These are phyloP conservation scores for Bombylius major DNA, from an alignment of 2,888 invertebrate species.

Conservation along the genomic window DNA sequence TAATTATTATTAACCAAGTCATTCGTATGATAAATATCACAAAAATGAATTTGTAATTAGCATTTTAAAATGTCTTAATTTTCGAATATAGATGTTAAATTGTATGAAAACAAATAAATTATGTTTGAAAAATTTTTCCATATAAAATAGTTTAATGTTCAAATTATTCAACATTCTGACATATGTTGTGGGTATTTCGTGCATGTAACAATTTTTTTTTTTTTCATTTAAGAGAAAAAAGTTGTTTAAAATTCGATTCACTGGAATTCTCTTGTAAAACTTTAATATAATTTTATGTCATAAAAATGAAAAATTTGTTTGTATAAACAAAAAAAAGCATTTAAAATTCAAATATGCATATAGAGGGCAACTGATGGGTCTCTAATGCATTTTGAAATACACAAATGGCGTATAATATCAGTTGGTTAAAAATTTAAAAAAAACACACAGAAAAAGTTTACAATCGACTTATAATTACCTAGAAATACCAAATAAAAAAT, in stretches of 20 bases:
- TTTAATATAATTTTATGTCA: too few relatives aligned
- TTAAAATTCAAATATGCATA: too few relatives aligned
- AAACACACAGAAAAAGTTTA: background rate
- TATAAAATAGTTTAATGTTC: slow-evolving; percentile 4
- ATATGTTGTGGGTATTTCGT: background rate
- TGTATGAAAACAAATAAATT: background rate
- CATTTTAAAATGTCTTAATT: slow-evolving; percentile 6
- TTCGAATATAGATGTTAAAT: background rate
- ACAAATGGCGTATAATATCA: too few relatives aligned
- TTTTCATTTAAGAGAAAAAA: too few relatives aligned
- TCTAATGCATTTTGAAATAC: too few relatives aligned
- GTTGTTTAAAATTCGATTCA: too few relatives aligned
- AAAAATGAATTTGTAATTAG: slow-evolving; percentile 3
- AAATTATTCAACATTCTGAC: slow-evolving; percentile 7
- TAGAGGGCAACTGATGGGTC: too few relatives aligned
- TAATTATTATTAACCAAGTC: background rate
- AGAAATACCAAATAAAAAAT: slow-evolving; percentile 4
- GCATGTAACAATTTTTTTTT: too few relatives aligned
- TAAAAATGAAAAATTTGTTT: too few relatives aligned
- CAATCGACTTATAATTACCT: slow-evolving; percentile 7
- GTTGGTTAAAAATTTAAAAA: too few relatives aligned
- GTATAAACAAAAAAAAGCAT: too few relatives aligned
- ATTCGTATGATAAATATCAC: slow-evolving; percentile 1
- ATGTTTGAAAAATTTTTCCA: background rate
- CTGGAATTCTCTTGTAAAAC: too few relatives aligned